Conservation (phyloP, 2,113 vertebrate species). For the Hystrix brachyura region DNA sequence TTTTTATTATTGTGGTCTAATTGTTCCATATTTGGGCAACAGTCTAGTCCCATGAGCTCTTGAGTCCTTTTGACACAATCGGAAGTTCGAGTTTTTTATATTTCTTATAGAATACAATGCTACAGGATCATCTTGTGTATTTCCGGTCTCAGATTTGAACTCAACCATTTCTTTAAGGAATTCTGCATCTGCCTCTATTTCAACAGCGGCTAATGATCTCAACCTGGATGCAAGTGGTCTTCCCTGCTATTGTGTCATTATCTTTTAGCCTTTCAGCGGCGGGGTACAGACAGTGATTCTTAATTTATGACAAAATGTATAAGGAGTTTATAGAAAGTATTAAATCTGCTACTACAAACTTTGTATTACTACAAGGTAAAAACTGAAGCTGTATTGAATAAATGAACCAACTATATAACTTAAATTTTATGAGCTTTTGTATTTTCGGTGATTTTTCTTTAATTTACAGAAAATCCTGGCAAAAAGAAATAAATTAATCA, state of each 20-base stretch:
- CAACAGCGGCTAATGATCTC: not conserved
- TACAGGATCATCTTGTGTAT: not conserved
- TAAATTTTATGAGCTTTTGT: constrained; percentile 20
- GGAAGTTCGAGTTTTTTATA: not conserved
- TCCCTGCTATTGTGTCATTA: not conserved
- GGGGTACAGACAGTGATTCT: not conserved
- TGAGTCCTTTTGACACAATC: not conserved
- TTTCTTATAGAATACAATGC: not conserved
- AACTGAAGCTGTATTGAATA: not conserved
- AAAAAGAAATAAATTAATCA: not conserved
- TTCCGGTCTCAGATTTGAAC: not conserved
- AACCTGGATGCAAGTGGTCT: not conserved
- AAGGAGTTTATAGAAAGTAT: not conserved
- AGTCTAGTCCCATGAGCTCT: not conserved
- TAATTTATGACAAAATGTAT: not conserved
- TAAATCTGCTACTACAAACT: not conserved
- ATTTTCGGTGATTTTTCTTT: not conserved
- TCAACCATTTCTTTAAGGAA: not conserved
- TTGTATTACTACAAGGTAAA: not conserved
- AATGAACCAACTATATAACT: not conserved
- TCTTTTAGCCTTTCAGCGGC: not conserved
- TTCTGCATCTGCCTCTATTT: not conserved
- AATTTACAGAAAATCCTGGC: not conserved
- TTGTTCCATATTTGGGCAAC: not conserved
- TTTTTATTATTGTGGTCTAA: not conserved